These are phyloP conservation scores for Drosophila sp. DNA, from an alignment of 1,140 invertebrate species.

Conservation along the genomic window DNA sequence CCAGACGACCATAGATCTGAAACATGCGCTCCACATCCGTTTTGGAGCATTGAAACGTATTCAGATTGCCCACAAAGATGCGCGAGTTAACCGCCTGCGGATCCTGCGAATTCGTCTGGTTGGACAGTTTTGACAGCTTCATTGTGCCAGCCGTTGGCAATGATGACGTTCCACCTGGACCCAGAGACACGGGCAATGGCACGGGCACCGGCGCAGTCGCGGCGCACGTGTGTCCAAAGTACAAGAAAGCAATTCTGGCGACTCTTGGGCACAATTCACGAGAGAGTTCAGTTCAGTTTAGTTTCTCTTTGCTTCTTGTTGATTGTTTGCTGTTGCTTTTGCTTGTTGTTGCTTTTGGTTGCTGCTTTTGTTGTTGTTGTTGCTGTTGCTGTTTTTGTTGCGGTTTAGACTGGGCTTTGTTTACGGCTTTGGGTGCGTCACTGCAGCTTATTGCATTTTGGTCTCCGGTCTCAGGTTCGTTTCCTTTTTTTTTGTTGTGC, in stretches of 20 bases:
- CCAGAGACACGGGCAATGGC: constrained; percentile 41
- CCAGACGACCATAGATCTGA: constrained; percentile 91
- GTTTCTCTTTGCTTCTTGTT: constrained; percentile 18
- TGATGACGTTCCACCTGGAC: constrained; percentile 37
- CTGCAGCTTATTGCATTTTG: constrained; percentile 75
- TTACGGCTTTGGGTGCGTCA: constrained; percentile 42
- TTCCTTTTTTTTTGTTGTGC: constrained; percentile 3
- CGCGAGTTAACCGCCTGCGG: constrained; percentile 93
- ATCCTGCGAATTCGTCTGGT: constrained; percentile 94
- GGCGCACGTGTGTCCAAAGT: constrained; percentile 78
- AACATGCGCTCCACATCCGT: constrained; percentile 95
- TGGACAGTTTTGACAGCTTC: constrained; percentile 93
- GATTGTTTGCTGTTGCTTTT: constrained; percentile 23
- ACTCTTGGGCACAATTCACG: constrained; percentile 19
- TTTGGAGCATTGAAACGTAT: constrained; percentile 94
- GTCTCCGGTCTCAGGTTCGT: constrained; percentile 32
- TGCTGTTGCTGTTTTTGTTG: constrained; percentile 33
- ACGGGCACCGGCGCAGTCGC: constrained; percentile 59
- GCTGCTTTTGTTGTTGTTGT: constrained; percentile 15
- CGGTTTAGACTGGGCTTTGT: constrained; percentile 65
- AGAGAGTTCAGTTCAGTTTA: neutral
- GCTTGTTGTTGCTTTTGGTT: neutral
- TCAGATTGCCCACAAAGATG: constrained; percentile 95
- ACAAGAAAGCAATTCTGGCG: constrained; percentile 81
- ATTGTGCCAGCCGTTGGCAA: constrained; percentile 70